Evolutionary conservation across 1,140 invertebrate species (phyloP), one percentile per base, ranked within the genome.

Genomic region (Neodiprion lecontei): DNA sequence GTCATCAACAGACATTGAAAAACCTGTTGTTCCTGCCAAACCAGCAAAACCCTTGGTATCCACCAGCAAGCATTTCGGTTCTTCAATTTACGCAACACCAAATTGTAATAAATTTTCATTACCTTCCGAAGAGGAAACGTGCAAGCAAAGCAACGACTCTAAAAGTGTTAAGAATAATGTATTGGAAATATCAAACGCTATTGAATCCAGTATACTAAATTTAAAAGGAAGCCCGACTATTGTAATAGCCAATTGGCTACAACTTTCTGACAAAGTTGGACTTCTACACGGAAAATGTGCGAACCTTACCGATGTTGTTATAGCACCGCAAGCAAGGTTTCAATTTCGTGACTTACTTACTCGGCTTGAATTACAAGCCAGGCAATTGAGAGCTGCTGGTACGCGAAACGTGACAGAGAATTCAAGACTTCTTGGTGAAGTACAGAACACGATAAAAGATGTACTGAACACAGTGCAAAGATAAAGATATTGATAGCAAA

Each of bases 281-380:
- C 87, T 94, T 67, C 89, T 97, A 65, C 94, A 96, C 79, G 91
- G 92, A 1, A 93, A 94, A 74, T 97, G 95, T 84, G 89, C 91
- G 61, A 91, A 91, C 65, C 94, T 94, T 72, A 90, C 92, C 0
- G 93, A 94, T 75, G 89, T 89, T 49, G 91, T 94, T 4, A 94
- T 96, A 76, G 93, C 96, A 21, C 95, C 96, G 17, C 95, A 96
- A 82, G 92, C 94, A 47, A 94, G 96, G 74, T 97, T 98, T 85
- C 95, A 96, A 79, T 94, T 97, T 81, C 93, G 96, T 10, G 96
- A 98, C 83, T 89, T 97, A 72, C 91, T 97, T 5, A 92, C 93
- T 0, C 90, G 94, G 9, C 89, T 98, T 28, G 96, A 97, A 83
- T 90, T 90, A 2, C 94, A 97, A 83, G 94, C 94, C 23, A 91